Conservation (phyloP, 2,113 vertebrate genomes). For the Tricholaema leucomelas region DNA sequence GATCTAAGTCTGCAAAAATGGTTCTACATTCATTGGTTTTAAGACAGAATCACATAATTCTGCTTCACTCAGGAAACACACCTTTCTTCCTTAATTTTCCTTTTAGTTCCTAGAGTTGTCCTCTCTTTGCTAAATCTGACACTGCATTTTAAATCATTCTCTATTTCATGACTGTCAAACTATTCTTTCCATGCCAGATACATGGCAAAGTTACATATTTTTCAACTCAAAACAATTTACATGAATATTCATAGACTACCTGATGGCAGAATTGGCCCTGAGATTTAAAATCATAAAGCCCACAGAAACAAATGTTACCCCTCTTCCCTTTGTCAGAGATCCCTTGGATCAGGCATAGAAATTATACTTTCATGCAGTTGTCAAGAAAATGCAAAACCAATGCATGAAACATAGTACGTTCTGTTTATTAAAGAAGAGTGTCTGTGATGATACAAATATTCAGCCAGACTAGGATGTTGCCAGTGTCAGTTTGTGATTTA, state of each 20-base stretch:
- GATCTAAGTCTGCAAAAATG: neutral
- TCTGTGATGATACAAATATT: constrained; percentile 65
- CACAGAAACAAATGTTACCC: constrained; percentile 38
- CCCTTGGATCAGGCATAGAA: constrained; percentile 16
- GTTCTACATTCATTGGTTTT: neutral
- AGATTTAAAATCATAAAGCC: constrained; percentile 29
- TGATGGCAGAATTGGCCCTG: constrained; percentile 57
- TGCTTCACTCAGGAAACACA: neutral
- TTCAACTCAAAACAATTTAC: constrained; percentile 45
- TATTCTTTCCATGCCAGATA: constrained; percentile 26
- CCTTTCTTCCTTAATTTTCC: neutral
- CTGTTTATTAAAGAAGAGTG: constrained; percentile 47
- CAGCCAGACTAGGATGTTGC: constrained; percentile 52
- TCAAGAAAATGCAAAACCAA: constrained; percentile 52
- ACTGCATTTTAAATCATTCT: constrained; percentile 2
- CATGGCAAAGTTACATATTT: constrained; percentile 24
- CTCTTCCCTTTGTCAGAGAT: constrained; percentile 35
- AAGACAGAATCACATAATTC: neutral
- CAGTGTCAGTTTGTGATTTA: constrained; percentile 69
- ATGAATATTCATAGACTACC: constrained; percentile 51
- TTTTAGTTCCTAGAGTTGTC: neutral
- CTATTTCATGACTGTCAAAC: constrained; percentile 48
- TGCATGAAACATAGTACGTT: neutral
- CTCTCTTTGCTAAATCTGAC: neutral
- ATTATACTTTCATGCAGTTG: constrained; percentile 38